Evolutionary conservation across 2,888 invertebrate genomes (phyloP).

Genomic region (Callyntrura sp.): DNA sequence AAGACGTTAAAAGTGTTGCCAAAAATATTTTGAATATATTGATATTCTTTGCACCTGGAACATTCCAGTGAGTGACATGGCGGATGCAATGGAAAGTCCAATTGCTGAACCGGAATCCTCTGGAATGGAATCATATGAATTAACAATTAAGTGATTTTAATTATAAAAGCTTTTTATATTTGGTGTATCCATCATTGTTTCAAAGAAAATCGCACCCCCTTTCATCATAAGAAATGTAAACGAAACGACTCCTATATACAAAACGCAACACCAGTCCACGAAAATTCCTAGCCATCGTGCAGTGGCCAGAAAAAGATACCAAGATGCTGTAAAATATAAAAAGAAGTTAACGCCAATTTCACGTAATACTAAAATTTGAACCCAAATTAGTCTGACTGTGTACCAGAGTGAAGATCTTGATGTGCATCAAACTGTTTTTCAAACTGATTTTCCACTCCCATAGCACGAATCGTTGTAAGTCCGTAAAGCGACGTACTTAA

Average conservation of each 20-base stretch:
- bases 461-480: no score
- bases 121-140: slow-evolving; percentile 46
- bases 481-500: slow-evolving; percentile 82
- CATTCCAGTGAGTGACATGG: slow-evolving; percentile 89
- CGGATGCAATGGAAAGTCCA: slow-evolving; percentile 91
- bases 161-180: no score
- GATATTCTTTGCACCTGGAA: no score
- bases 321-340: slow-evolving; percentile 87
- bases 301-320: slow-evolving; percentile 95
- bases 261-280: slow-evolving; percentile 94
- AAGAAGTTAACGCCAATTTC: not conserved
- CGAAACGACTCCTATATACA: slow-evolving; percentile 94
- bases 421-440: slow-evolving; percentile 91
- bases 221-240: slow-evolving; percentile 91
- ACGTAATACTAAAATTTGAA: slow-evolving; percentile 8
- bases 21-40: not conserved
- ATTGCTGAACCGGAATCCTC: slow-evolving; percentile 88
- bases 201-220: slow-evolving; percentile 85
- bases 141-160: slow-evolving; percentile 83
- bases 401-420: slow-evolving; percentile 87
- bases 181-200: no score
- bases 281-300: slow-evolving; percentile 97
- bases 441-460: slow-evolving; percentile 92
- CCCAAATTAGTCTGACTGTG: not conserved
- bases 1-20: not conserved